phyloP scores from a whole-genome alignment of 2,113 vertebrate genomes.

The Litocranius walleri region DNA sequence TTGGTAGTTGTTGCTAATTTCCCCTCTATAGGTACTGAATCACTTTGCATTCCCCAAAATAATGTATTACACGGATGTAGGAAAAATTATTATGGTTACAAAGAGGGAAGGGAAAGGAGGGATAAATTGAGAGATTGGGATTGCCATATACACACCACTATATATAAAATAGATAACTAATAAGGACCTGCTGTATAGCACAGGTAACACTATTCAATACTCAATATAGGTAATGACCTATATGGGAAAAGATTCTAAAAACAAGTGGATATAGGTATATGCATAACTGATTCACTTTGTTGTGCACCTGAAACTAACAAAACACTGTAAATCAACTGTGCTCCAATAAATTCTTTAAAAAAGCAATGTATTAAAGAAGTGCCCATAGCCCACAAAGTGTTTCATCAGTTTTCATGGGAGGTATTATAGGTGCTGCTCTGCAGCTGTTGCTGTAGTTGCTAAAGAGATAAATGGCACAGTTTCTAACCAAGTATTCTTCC shows the following conservation, averaged over 20 bases:
- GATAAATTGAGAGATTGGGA: not conserved
- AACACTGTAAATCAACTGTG: not conserved
- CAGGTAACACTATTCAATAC: not conserved
- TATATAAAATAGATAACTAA: not conserved
- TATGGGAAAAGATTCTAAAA: not conserved
- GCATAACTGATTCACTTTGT: not conserved
- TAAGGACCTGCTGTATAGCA: not conserved
- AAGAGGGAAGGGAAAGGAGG: not conserved
- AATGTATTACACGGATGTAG: not conserved
- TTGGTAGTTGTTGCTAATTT: not conserved
- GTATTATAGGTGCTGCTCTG: not conserved
- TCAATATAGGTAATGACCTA: not conserved
- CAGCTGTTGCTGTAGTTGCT: not conserved
- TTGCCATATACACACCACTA: not conserved
- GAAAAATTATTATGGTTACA: not conserved
- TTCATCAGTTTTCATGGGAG: not conserved
- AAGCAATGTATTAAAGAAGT: not conserved
- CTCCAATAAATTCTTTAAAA: not conserved
- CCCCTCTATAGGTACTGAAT: not conserved
- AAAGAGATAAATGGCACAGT: not conserved
- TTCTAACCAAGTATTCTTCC: constrained; percentile 11
- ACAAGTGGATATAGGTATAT: not conserved
- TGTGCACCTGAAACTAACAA: not conserved
- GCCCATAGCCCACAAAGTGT: not conserved
- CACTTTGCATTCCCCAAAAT: not conserved